Conservation (phyloP, 1,140 invertebrate species). For the Belonocnema kinseyi region DNA sequence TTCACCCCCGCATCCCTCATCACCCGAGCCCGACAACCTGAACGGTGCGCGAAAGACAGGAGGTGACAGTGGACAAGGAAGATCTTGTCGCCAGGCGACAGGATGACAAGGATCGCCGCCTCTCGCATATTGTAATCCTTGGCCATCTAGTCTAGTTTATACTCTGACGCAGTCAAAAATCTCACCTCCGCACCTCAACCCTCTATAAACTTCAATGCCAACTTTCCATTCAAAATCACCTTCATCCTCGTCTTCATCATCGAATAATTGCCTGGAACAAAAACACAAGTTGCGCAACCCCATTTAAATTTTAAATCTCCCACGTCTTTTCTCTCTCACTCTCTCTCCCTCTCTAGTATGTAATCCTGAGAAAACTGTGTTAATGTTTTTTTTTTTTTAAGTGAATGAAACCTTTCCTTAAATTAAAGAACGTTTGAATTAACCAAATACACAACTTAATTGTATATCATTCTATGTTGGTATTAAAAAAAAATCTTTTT, state of each 20-base stretch:
- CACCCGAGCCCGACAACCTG: conserved; percentile 35
- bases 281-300: not conserved
- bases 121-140: not conserved
- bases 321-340: too few relatives aligned
- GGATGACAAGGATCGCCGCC: not conserved
- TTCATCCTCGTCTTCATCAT: not conserved
- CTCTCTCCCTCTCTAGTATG: too few relatives aligned
- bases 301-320: too few relatives aligned
- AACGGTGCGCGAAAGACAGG: conserved; percentile 26
- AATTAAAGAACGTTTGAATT: too few relatives aligned
- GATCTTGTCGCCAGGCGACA: conserved; percentile 32
- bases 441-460: too few relatives aligned
- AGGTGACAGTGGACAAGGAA: conserved; percentile 44
- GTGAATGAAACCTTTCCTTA: too few relatives aligned
- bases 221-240: conserved; percentile 13
- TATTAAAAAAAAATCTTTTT: too few relatives aligned
- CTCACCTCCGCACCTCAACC: not conserved
- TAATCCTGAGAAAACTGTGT: too few relatives aligned
- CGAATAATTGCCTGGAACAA: not conserved
- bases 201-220: not conserved
- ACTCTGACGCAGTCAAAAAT: conserved; percentile 2
- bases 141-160: conserved; percentile 23
- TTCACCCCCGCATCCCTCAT: conserved; percentile 52
- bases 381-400: too few relatives aligned
- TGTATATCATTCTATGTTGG: too few relatives aligned